Percentiles rank a stretch among this genome's conserved stretches.
Evolutionary conservation across 2,888 invertebrate genomes (phyloP).

Genomic region (Hirudinaria manillensis): DNA sequence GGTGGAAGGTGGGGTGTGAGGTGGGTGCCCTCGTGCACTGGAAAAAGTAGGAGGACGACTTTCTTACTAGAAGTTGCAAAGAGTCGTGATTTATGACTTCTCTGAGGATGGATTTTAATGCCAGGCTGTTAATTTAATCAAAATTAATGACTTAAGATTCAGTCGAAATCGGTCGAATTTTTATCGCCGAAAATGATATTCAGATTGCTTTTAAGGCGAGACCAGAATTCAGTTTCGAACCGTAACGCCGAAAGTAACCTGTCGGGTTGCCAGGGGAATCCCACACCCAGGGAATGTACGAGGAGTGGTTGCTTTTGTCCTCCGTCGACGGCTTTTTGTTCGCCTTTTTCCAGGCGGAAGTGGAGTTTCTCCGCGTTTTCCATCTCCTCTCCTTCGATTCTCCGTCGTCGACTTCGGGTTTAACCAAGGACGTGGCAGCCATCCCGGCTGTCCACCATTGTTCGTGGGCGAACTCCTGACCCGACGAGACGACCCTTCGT

Average conservation of each 20-base stretch:
- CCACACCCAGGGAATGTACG: constrained; percentile 17
- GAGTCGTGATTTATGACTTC: background rate
- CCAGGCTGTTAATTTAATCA: background rate
- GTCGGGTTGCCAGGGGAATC: constrained; percentile 14
- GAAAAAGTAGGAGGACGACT: background rate
- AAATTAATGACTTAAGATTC: background rate
- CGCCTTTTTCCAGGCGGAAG: background rate
- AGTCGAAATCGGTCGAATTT: background rate
- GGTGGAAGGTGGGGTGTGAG: too few relatives aligned
- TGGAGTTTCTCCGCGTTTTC: background rate
- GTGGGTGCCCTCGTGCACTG: too few relatives aligned
- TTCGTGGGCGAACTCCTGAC: constrained; percentile 35
- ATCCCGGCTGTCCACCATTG: constrained; percentile 36
- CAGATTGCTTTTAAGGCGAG: background rate
- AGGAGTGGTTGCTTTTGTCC: background rate
- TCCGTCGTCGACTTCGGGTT: background rate
- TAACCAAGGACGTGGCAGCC: constrained; percentile 10
- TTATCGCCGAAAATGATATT: background rate
- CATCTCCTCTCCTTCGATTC: background rate
- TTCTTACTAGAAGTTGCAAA: background rate
- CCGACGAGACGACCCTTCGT: constrained; percentile 26
- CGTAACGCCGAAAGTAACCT: background rate
- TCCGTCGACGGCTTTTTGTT: background rate
- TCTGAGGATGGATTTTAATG: background rate
- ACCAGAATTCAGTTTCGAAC: background rate